Conservation (phyloP, 2,113 vertebrate genomes). For the Cisticola juncidis region DNA sequence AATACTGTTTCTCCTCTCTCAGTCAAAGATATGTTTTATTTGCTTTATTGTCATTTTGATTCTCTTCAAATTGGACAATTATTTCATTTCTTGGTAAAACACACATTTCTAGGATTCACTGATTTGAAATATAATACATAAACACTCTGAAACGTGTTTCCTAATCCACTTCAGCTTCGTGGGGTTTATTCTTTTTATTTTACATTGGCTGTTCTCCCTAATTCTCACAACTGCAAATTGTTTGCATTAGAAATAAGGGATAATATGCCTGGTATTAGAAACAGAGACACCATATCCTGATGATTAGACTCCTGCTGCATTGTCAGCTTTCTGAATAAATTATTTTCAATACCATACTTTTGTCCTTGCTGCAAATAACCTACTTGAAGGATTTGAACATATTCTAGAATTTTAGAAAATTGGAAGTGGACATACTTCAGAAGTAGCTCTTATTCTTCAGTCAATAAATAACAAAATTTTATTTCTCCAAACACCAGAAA, state of each 20-base stretch:
- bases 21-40: neutral
- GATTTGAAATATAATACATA: neutral
- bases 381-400: neutral
- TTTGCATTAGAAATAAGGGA: neutral
- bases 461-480: neutral
- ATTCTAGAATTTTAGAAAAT: neutral
- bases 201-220: neutral
- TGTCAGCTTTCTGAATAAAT: neutral
- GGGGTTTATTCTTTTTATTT: neutral
- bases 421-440: neutral
- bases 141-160: neutral
- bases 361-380: neutral
- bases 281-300: neutral
- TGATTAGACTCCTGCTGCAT: neutral
- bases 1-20: neutral
- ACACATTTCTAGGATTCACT: neutral
- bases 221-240: neutral
- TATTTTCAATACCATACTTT: neutral
- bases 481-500: neutral
- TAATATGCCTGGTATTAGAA: neutral
- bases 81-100: neutral
- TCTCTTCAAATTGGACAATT: neutral
- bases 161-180: neutral
- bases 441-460: neutral
- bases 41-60: neutral